Evolutionary conservation across 2,888 invertebrate genomes (phyloP).

Genomic region (Heliconius erato): DNA sequence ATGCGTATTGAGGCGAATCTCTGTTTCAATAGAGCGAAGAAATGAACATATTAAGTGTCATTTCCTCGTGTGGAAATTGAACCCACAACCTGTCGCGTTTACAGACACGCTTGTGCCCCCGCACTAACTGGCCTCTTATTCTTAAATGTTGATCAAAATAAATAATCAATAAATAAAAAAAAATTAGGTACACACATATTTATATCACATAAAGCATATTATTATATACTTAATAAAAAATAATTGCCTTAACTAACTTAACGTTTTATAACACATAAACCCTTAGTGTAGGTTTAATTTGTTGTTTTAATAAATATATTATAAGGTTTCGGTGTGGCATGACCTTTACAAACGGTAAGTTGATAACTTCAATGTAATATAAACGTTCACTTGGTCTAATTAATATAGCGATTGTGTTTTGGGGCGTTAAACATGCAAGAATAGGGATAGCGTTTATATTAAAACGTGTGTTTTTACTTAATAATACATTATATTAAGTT

Average conservation of each 20-base stretch:
- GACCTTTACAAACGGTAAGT: conserved; percentile 34
- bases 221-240: background rate
- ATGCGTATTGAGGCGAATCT: too few species aligned
- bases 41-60: too few species aligned
- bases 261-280: background rate
- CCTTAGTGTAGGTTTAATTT: conserved; percentile 13
- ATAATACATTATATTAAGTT: background rate
- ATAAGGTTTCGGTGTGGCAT: conserved; percentile 38
- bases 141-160: too few species aligned
- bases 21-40: too few species aligned
- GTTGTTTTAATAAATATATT: conserved; percentile 26
- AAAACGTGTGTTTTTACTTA: conserved; percentile 5
- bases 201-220: background rate
- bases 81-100: too few species aligned
- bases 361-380: conserved; percentile 46
- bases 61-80: too few species aligned
- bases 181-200: background rate
- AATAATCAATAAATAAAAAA: background rate
- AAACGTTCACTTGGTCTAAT: conserved; percentile 46
- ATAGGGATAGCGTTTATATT: conserved; percentile 19
- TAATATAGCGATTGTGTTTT: conserved; percentile 39
- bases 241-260: background rate
- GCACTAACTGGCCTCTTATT: too few species aligned
- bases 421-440: conserved; percentile 36
- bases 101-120: too few species aligned